A percentile compares a stretch with the other conserved stretches of the same genome.
Evolutionary conservation across 2,113 vertebrate genomes (phyloP).

Genomic region (Plotosus lineatus): DNA sequence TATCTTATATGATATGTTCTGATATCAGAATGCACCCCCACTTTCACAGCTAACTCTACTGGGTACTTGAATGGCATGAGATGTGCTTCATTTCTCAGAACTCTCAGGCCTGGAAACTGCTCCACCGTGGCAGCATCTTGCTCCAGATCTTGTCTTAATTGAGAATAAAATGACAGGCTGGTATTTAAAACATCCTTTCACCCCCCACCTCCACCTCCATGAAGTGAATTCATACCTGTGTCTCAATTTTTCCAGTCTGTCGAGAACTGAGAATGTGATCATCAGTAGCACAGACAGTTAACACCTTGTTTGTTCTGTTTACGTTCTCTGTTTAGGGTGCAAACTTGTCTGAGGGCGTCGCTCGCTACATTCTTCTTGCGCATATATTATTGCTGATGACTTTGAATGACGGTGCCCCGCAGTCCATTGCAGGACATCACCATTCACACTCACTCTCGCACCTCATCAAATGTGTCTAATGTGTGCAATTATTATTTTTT

Average conservation of each 20-base stretch:
- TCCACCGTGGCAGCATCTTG: background rate
- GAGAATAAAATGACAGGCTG: conserved; percentile 29
- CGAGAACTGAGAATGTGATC: conserved; percentile 2
- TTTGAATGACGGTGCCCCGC: too few species aligned
- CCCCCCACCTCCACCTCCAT: too few species aligned
- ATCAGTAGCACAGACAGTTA: conserved; percentile 36
- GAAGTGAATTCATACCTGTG: background rate
- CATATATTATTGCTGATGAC: background rate
- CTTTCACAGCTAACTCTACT: background rate
- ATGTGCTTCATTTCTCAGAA: conserved; percentile 7
- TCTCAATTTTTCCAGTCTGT: conserved; percentile 1
- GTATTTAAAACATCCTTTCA: conserved; percentile 23
- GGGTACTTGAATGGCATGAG: background rate
- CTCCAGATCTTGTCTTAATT: background rate
- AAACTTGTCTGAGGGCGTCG: conserved; percentile 17
- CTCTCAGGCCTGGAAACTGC: background rate
- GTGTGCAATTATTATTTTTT: too few species aligned
- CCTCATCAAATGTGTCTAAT: too few species aligned
- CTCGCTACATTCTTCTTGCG: background rate
- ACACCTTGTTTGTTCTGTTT: conserved; percentile 40
- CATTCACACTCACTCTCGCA: too few species aligned
- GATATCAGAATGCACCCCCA: background rate
- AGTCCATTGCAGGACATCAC: too few species aligned
- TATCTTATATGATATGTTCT: background rate
- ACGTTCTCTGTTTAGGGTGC: background rate